Percentiles rank a stretch among this genome's conserved stretches.
Conservation (phyloP, 2,888 invertebrate genomes). For the Diarsia mendica region DNA sequence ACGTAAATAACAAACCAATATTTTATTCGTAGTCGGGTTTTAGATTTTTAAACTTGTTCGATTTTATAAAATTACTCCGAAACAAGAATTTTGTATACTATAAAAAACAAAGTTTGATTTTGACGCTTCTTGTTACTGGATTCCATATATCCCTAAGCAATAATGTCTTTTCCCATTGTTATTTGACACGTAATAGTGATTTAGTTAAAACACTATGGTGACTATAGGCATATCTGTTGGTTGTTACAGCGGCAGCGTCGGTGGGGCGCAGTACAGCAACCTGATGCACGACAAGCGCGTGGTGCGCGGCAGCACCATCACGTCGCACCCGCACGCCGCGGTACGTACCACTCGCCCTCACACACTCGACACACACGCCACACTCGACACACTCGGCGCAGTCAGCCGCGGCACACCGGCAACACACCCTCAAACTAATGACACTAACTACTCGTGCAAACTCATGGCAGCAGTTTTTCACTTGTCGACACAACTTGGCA, state of each 20-base stretch:
- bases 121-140: no score
- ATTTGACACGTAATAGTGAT: not conserved
- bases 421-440: not conserved
- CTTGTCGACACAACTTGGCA: not conserved
- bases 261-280: slow-evolving; percentile 88
- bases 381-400: not conserved
- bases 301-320: slow-evolving; percentile 95
- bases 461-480: not conserved
- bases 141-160: no score
- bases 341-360: slow-evolving; percentile 73
- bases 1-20: no score
- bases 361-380: not conserved
- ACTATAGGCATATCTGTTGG: not conserved
- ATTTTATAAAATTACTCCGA: not conserved
- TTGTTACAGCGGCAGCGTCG: slow-evolving; percentile 74
- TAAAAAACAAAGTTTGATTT: no score
- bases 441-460: not conserved
- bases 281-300: slow-evolving; percentile 97
- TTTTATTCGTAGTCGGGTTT: no score
- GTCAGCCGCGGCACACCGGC: not conserved
- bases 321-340: slow-evolving; percentile 84
- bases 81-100: no score
- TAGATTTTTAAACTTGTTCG: no score
- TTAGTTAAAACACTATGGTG: not conserved
- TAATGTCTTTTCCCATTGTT: no score